Evolutionary conservation across 2,888 invertebrate genomes (phyloP).

Genomic region (Branchellion lobata): DNA sequence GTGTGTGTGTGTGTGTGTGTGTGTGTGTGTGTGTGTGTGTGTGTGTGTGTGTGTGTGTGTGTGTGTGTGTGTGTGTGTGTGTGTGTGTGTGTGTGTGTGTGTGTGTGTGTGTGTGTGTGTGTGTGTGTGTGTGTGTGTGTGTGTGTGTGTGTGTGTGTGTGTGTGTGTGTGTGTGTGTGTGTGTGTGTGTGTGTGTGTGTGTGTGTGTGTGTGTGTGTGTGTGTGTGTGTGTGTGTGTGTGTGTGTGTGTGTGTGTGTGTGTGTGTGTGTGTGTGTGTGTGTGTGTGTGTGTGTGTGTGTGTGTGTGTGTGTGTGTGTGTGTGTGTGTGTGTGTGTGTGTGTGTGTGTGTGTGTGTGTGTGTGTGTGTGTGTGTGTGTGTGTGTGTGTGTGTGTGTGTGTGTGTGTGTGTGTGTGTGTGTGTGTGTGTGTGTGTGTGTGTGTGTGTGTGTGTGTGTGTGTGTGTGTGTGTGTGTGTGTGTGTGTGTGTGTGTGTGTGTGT

Average conservation of each 20-base stretch:
- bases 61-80: background rate
- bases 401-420: too few relatives aligned
- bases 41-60: background rate
- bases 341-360: background rate
- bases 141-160: background rate
- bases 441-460: too few relatives aligned
- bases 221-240: background rate
- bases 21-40: slow-evolving; percentile 12
- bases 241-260: background rate
- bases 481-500: too few relatives aligned
- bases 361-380: too few relatives aligned
- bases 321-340: background rate
- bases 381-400: too few relatives aligned
- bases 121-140: background rate
- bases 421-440: too few relatives aligned
- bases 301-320: background rate
- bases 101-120: background rate
- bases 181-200: background rate
- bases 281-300: background rate
- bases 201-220: background rate
- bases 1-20: slow-evolving; percentile 27
- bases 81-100: background rate
- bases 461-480: too few relatives aligned
- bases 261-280: background rate
- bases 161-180: background rate